Evolutionary conservation across 2,113 vertebrate genomes (phyloP).

Genomic region (Nerophis lumbriciformis): DNA sequence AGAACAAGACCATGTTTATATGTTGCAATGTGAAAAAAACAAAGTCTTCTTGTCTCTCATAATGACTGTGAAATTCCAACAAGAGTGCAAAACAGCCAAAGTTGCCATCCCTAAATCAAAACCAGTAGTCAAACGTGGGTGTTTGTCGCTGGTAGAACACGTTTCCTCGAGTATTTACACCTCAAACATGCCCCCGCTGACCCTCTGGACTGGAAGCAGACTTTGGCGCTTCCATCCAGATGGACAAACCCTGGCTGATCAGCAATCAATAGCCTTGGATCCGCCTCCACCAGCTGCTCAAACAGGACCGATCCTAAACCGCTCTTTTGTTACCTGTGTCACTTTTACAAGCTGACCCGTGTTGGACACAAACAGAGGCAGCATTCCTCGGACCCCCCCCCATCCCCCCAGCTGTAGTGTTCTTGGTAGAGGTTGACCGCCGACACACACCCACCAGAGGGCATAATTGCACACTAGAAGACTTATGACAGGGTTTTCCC

Average conservation of each 20-base stretch:
- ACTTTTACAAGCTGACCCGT: constrained; percentile 22
- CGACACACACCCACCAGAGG: constrained; percentile 10
- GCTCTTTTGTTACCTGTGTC: constrained; percentile 25
- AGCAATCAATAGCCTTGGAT: constrained; percentile 36
- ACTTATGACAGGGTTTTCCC: constrained; percentile 24
- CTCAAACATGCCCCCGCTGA: constrained; percentile 13
- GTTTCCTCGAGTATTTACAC: constrained; percentile 32
- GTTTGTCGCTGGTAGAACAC: constrained; percentile 5
- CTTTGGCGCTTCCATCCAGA: constrained; percentile 28
- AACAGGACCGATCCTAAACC: constrained; percentile 42
- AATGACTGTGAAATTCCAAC: too few species aligned
- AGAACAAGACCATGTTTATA: too few species aligned
- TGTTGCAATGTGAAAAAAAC: too few species aligned
- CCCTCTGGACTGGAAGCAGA: constrained; percentile 10
- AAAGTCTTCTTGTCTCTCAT: too few species aligned
- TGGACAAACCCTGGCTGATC: constrained; percentile 45
- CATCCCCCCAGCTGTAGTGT: too few species aligned
- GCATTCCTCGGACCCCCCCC: constrained; percentile 23
- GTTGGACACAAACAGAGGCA: constrained; percentile 29
- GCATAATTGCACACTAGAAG: constrained; percentile 38
- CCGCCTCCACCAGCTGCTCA: constrained; percentile 54
- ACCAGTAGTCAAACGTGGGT: constrained; percentile 18
- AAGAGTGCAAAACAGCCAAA: too few species aligned
- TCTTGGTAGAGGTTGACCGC: not conserved
- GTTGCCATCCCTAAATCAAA: constrained; percentile 5